These are phyloP conservation scores for Euura saliciscinereae DNA, from an alignment of 1,140 invertebrate genomes.

Conservation along the genomic window DNA sequence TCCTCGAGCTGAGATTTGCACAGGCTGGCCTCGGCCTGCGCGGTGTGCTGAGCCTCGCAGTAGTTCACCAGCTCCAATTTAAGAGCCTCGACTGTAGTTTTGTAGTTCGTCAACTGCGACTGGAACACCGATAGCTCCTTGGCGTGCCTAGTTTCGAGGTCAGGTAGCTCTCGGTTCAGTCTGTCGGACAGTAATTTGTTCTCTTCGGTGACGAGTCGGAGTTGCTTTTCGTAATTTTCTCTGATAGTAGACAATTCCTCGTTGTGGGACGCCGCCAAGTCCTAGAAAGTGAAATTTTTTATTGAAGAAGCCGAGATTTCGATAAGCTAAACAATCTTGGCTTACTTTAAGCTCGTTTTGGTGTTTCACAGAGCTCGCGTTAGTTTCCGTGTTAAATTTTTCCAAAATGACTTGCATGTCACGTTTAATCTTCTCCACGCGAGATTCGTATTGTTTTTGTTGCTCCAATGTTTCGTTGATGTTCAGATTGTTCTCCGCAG, in stretches of 20 bases:
- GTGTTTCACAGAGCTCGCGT: slow-evolving; percentile 35
- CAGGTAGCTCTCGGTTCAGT: slow-evolving; percentile 39
- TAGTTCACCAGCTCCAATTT: slow-evolving; percentile 45
- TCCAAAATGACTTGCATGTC: slow-evolving; percentile 47
- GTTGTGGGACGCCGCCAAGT: slow-evolving; percentile 37
- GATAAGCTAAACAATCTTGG: slow-evolving; percentile 14
- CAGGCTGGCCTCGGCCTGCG: slow-evolving; percentile 36
- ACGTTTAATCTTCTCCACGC: slow-evolving; percentile 47
- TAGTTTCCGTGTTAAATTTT: slow-evolving; percentile 42
- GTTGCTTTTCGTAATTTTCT: slow-evolving; percentile 40
- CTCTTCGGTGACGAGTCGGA: slow-evolving; percentile 41
- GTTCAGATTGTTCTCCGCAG: slow-evolving; percentile 34
- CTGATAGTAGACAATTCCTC: slow-evolving; percentile 33
- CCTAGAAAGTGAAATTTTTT: slow-evolving; percentile 29
- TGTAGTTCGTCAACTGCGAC: slow-evolving; percentile 44
- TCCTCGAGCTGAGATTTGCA: slow-evolving; percentile 40
- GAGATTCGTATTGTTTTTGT: slow-evolving; percentile 43
- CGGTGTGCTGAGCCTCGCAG: slow-evolving; percentile 35
- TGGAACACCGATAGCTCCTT: slow-evolving; percentile 53
- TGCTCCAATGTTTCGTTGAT: slow-evolving; percentile 37
- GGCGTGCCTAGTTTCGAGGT: slow-evolving; percentile 46
- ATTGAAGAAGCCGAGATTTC: slow-evolving; percentile 13
- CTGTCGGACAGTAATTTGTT: slow-evolving; percentile 40
- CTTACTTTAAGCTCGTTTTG: slow-evolving; percentile 36
- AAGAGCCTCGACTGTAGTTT: slow-evolving; percentile 49